These are phyloP conservation scores for Saiga tatarica DNA, from an alignment of 2,113 vertebrate genomes.

Conservation along the genomic window DNA sequence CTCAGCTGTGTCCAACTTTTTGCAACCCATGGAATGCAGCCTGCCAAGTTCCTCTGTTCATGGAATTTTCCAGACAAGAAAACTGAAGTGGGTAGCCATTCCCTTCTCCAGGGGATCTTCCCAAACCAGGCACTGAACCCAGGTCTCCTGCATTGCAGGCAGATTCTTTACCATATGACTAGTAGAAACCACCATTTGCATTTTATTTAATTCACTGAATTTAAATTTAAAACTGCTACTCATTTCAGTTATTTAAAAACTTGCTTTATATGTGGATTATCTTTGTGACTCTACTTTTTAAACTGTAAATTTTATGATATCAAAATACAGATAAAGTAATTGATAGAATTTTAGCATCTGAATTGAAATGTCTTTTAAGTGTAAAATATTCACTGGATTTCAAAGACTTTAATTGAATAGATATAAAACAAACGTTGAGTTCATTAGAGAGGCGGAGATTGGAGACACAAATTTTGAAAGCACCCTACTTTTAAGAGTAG, in stretches of 20 bases:
- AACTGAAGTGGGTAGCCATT: neutral
- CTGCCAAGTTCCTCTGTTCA: neutral
- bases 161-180: neutral
- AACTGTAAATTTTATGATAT: neutral
- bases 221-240: neutral
- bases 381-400: neutral
- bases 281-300: neutral
- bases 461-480: neutral
- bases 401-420: neutral
- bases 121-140: neutral
- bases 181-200: neutral
- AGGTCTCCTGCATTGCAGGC: neutral
- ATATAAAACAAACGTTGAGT: neutral
- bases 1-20: neutral
- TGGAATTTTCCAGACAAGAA: neutral
- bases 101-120: neutral
- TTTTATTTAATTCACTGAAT: neutral
- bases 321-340: neutral
- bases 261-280: neutral
- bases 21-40: neutral
- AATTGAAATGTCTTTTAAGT: neutral
- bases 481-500: neutral
- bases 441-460: neutral
- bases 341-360: neutral
- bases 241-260: neutral